Evolutionary conservation across 2,888 invertebrate species (phyloP).

Genomic region (Venusia cambrica): DNA sequence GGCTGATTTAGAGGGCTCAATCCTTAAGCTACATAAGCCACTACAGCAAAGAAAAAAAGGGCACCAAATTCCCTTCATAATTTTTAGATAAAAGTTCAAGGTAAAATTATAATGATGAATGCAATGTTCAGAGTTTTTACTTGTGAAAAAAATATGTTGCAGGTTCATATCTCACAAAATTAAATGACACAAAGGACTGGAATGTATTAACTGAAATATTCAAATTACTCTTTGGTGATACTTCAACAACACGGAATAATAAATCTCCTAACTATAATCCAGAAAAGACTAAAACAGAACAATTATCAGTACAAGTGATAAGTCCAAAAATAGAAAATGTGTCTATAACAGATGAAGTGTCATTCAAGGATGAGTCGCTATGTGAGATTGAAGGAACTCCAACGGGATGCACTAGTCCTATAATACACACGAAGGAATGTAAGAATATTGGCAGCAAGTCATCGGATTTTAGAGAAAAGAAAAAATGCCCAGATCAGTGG

Average conservation of each 20-base stretch:
- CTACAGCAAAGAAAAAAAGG: too few relatives aligned
- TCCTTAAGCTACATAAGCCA: too few relatives aligned
- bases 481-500: slow-evolving; percentile 61
- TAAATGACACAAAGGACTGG: slow-evolving; percentile 59
- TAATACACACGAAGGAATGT: slow-evolving; percentile 52
- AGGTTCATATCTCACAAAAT: slow-evolving; percentile 50
- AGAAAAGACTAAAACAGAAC: slow-evolving; percentile 12
- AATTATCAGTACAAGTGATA: too few relatives aligned
- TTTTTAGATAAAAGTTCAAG: too few relatives aligned
- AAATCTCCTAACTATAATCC: slow-evolving; percentile 3
- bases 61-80: too few relatives aligned
- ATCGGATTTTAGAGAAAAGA: slow-evolving; percentile 55
- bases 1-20: too few relatives aligned
- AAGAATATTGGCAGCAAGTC: slow-evolving; percentile 31
- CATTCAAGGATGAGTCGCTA: slow-evolving; percentile 47
- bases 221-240: slow-evolving; percentile 51
- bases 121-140: slow-evolving; percentile 26
- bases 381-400: slow-evolving; percentile 66
- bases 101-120: too few relatives aligned
- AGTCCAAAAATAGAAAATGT: slow-evolving; percentile 12
- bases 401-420: slow-evolving; percentile 60
- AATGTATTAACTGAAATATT: slow-evolving; percentile 50
- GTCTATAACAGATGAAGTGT: slow-evolving; percentile 34
- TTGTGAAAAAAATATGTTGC: slow-evolving; percentile 17
- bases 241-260: slow-evolving; percentile 5